Evolutionary conservation across 2,888 invertebrate species (phyloP), one percentile per base, ranked within the genome.

Genomic region (Latrodectus elegans): DNA sequence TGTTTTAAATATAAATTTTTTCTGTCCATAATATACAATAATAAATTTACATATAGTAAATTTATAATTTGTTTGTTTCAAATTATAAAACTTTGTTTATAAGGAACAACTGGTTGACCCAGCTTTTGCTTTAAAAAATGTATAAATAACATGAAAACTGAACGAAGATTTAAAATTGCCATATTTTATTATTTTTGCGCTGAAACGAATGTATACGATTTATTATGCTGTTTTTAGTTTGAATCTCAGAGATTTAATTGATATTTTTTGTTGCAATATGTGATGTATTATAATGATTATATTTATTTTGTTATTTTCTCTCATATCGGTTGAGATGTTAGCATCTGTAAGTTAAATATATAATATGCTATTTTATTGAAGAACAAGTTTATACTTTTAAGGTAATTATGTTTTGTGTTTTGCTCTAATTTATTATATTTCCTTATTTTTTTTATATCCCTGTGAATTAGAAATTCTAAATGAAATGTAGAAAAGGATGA

Each of bases 181-280:
- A 84, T 84, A 84, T 78, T 84, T 84, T 84, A 17, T 78, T 64
- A 71, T 65, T 51, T 49, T 73, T 84, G 60, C 67, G 65, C 64
- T 49, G 38, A 70, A 38, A 84, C 52, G 52, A 55, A 78, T 77
- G 14, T 71, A 38, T 84, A 64, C 65, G 53, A 65, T 78, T 52
- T 73, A 60, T 11, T 15, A 60, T 51, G 49, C 22, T 68, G 65
- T 22, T 75, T 74, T 76, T 51, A 51, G 51, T 22, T 53, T 22
- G 84, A 84, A 84, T 84, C 84, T 84, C 84, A 52, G 55, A 73
- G 52, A 71, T 22, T 75, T 83, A 71, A 11, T 60, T 55, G 26
- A 55, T 70, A 52, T 76, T 64, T n/a, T 71, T 53, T 52, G 65
- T 81, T 73, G 74, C 73, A 81, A 81, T 73, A 73, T 73, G 51